These are phyloP conservation scores for Pedetes capensis DNA, from an alignment of 2,113 vertebrate species.

Conservation along the genomic window DNA sequence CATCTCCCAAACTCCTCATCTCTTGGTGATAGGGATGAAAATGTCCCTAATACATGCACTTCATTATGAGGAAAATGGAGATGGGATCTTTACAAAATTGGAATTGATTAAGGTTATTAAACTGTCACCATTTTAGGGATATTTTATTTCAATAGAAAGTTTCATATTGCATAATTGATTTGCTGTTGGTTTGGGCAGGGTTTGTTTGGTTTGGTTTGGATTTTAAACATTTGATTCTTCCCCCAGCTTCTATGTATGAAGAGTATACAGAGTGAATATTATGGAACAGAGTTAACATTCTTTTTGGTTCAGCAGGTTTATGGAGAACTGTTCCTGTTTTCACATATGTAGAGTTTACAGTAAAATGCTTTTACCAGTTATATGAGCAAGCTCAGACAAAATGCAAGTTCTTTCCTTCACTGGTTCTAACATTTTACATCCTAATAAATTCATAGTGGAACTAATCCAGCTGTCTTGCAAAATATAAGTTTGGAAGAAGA, in stretches of 20 bases:
- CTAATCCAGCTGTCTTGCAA: conserved; percentile 67
- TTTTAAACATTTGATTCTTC: not conserved
- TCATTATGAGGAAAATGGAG: not conserved
- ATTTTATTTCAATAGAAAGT: not conserved
- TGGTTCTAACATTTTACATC: conserved; percentile 42
- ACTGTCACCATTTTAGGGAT: not conserved
- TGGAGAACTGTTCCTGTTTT: conserved; percentile 35
- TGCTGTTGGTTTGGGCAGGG: not conserved
- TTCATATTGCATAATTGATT: not conserved
- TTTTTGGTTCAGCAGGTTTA: conserved; percentile 51
- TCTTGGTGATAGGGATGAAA: not conserved
- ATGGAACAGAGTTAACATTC: conserved; percentile 40
- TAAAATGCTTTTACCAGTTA: conserved; percentile 24
- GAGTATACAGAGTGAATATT: conserved; percentile 11
- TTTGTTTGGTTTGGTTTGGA: not conserved
- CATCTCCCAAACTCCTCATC: not conserved
- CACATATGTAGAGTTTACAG: conserved; percentile 32
- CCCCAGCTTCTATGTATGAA: not conserved
- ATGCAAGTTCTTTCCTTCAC: conserved; percentile 20
- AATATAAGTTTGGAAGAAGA: conserved; percentile 63
- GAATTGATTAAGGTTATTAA: conserved; percentile 9
- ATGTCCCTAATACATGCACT: not conserved
- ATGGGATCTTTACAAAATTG: not conserved
- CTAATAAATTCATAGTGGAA: conserved; percentile 68
- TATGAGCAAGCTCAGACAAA: not conserved